Percentiles rank a stretch among this genome's conserved stretches.
Conservation (phyloP, 2,888 invertebrate genomes). For the Athripsodes cinereus region DNA sequence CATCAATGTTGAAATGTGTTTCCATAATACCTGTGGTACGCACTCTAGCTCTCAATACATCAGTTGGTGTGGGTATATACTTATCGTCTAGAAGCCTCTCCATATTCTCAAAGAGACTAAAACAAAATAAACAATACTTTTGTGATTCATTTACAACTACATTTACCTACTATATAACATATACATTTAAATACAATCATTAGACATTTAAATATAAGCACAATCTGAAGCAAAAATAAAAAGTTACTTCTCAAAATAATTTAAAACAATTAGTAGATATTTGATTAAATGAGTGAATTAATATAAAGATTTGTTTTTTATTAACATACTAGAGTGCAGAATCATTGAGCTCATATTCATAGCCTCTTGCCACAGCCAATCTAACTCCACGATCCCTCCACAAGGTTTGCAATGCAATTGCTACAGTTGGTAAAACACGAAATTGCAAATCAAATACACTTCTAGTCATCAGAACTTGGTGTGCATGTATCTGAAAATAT, state of each 20-base stretch:
- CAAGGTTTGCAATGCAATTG: conserved; percentile 48
- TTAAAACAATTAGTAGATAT: background rate
- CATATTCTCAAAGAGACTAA: conserved; percentile 61
- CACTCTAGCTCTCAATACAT: conserved; percentile 56
- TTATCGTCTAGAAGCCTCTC: conserved; percentile 57
- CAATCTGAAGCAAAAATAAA: too few species aligned
- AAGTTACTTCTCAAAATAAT: too few species aligned
- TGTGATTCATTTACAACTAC: background rate
- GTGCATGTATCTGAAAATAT: conserved; percentile 41
- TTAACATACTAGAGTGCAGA: conserved; percentile 61
- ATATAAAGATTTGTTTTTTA: too few species aligned
- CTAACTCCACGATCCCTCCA: conserved; percentile 60
- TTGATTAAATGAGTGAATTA: conserved; percentile 8
- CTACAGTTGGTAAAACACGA: conserved; percentile 46
- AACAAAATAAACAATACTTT: background rate
- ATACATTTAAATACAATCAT: too few species aligned
- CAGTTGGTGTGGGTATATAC: conserved; percentile 57
- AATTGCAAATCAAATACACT: conserved; percentile 53
- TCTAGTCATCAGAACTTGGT: conserved; percentile 44
- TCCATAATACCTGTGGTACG: conserved; percentile 62
- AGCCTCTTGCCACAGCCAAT: conserved; percentile 57
- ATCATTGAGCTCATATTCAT: conserved; percentile 62
- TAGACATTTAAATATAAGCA: background rate
- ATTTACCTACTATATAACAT: background rate
- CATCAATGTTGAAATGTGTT: conserved; percentile 57